Percentiles rank a stretch among this genome's conserved stretches.
Conservation (phyloP, 2,797 vertebrate genomes). For the Anableps anableps region DNA sequence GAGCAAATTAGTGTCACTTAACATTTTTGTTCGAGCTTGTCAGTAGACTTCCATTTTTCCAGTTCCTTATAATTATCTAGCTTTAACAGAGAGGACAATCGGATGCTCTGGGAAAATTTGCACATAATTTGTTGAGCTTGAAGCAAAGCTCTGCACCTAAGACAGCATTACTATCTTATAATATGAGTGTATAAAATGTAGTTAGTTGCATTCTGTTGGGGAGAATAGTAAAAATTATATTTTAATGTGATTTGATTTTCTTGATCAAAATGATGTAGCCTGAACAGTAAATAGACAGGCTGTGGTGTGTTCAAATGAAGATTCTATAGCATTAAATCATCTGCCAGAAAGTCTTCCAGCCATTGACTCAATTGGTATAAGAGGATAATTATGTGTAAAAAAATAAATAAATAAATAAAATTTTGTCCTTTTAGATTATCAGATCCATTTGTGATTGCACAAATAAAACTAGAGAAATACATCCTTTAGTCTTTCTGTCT, state of each 20-base stretch:
- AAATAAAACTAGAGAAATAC: neutral
- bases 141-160: constrained; percentile 29
- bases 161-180: constrained; percentile 18
- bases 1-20: constrained; percentile 60
- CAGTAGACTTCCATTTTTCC: constrained; percentile 11
- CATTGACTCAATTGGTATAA: constrained; percentile 44
- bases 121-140: constrained; percentile 23
- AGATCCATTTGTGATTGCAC: constrained; percentile 2
- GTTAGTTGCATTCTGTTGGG: constrained; percentile 8
- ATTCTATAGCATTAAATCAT: constrained; percentile 67
- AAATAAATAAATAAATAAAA: constrained; percentile 9
- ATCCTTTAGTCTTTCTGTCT: constrained; percentile 8
- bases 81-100: constrained; percentile 21
- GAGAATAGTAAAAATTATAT: constrained; percentile 9
- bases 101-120: constrained; percentile 15
- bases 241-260: constrained; percentile 58
- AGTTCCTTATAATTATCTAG: constrained; percentile 15
- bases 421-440: neutral
- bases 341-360: constrained; percentile 55
- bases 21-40: constrained; percentile 34
- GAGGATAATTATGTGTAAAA: constrained; percentile 18
- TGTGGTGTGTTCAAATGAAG: constrained; percentile 53
- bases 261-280: constrained; percentile 60
- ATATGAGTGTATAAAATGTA: constrained; percentile 23
- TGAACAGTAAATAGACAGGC: constrained; percentile 54